These are phyloP conservation scores for Cryptocephalus primarius DNA, from an alignment of 2,888 invertebrate species.

Conservation along the genomic window DNA sequence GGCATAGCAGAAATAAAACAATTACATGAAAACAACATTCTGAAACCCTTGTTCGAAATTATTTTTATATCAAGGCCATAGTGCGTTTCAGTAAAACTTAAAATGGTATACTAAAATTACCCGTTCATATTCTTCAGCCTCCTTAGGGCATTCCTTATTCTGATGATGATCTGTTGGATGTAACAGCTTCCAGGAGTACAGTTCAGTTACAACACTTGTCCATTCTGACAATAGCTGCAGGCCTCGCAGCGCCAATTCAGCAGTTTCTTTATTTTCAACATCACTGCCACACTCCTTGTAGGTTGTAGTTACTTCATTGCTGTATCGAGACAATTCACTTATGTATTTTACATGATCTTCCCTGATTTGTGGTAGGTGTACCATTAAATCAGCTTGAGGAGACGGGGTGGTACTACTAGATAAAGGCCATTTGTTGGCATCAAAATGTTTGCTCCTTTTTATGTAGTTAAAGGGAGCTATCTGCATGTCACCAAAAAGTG, in stretches of 20 bases:
- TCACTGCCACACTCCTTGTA: constrained; percentile 90
- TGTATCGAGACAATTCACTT: constrained; percentile 86
- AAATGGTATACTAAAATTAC: constrained; percentile 34
- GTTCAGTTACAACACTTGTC: constrained; percentile 93
- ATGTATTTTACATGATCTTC: constrained; percentile 97
- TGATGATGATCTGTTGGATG: constrained; percentile 97
- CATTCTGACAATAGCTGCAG: constrained; percentile 90
- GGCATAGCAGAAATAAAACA: too few species aligned
- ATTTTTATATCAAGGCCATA: too few species aligned
- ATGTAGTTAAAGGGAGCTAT: constrained; percentile 98
- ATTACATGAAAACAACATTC: too few species aligned
- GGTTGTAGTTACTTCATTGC: constrained; percentile 81
- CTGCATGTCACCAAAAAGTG: constrained; percentile 98
- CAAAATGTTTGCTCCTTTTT: constrained; percentile 86
- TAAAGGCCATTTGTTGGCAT: constrained; percentile 83
- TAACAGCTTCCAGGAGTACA: constrained; percentile 95
- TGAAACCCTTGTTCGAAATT: too few species aligned
- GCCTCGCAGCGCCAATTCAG: constrained; percentile 84
- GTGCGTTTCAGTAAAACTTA: too few species aligned
- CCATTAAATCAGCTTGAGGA: constrained; percentile 90
- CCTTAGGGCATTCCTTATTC: constrained; percentile 87
- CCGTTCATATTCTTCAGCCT: constrained; percentile 97
- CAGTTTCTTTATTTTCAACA: constrained; percentile 80
- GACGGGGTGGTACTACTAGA: constrained; percentile 73
- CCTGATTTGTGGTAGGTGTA: constrained; percentile 85